Evolutionary conservation across 2,888 invertebrate species (phyloP), one percentile per base, ranked within the genome.

Genomic region (Chymomyza caudatula): DNA sequence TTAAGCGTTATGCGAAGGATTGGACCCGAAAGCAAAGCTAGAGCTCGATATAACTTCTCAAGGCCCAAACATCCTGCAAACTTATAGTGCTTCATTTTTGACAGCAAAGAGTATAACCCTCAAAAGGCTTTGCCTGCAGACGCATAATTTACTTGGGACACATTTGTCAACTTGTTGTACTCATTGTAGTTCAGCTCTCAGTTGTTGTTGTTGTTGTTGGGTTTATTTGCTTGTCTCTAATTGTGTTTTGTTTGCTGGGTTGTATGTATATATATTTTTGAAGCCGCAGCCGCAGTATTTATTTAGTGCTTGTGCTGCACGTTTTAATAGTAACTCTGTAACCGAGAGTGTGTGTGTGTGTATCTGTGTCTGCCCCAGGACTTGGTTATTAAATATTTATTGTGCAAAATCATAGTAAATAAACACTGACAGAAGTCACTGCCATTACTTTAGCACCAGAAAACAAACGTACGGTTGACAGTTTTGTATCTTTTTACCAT

Each of bases 321-420:
- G 51, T 13, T 17, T 37, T 11, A 37, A 37, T 11, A 11, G 29
- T 37, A 37, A 11, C 29, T 37, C 11, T 51, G 19, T 22, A 0
- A 17, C 3, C 29, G 37, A 8, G 5, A 23, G 8, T n/a, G 42
- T 47, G 5, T 20, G 6, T 11, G 47, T 56, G 19, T 51, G 6
- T 5, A 19, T 55, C 29, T 63, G 23, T 70, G 60, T n/a, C n/a
- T 71, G 64, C 71, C 29, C 83, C 83, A 77, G 85, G 77, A 75
- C 77, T 77, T 58, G 65, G 63, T 73, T 69, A 73, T 85, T 67
- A 79, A 85, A 85, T 83, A 85, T 80, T 83, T 75, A 80, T 66
- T 62, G 63, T 56, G 68, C 71, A 71, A 67, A 71, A 66, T 62
- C 25, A 53, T 67, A 73, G 79, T 71, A 72, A 78, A 83, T 69